Percentiles rank a stretch among this genome's conserved stretches.
These are phyloP conservation scores for Malurus alboscapulatus DNA, from an alignment of 2,113 vertebrate genomes.

Conservation along the genomic window DNA sequence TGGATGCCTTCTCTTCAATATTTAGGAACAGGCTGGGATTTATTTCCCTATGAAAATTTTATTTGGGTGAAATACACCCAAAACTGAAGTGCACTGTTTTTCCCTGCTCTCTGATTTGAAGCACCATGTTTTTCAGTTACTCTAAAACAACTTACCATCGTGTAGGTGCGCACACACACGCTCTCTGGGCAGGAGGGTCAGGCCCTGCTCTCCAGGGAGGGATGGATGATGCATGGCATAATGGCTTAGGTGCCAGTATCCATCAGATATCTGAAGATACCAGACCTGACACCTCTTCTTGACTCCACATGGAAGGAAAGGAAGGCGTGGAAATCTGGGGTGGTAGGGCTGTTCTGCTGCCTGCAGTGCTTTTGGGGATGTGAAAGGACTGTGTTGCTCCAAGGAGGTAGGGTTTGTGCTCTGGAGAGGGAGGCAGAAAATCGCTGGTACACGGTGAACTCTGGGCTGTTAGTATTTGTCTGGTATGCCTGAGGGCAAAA, in stretches of 20 bases:
- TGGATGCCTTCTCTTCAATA: background rate
- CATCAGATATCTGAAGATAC: background rate
- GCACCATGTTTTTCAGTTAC: background rate
- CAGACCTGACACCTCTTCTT: background rate
- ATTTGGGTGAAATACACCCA: background rate
- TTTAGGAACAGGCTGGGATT: background rate
- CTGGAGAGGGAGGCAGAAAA: background rate
- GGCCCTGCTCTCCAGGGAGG: rapidly evolving
- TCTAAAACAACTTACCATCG: background rate
- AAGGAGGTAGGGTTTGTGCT: background rate
- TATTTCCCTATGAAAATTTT: background rate
- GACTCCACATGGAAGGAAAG: background rate
- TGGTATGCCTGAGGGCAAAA: background rate
- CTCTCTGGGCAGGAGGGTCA: background rate
- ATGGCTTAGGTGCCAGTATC: background rate
- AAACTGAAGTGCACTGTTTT: background rate
- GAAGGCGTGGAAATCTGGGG: background rate
- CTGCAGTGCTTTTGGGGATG: background rate
- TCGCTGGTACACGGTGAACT: background rate
- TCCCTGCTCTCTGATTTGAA: background rate
- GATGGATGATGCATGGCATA: background rate
- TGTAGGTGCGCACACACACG: rapidly evolving
- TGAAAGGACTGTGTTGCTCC: background rate
- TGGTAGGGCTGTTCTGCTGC: background rate
- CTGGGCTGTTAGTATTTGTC: background rate